Conservation (phyloP, 2,797 vertebrate species). For the Acanthornis magna region DNA sequence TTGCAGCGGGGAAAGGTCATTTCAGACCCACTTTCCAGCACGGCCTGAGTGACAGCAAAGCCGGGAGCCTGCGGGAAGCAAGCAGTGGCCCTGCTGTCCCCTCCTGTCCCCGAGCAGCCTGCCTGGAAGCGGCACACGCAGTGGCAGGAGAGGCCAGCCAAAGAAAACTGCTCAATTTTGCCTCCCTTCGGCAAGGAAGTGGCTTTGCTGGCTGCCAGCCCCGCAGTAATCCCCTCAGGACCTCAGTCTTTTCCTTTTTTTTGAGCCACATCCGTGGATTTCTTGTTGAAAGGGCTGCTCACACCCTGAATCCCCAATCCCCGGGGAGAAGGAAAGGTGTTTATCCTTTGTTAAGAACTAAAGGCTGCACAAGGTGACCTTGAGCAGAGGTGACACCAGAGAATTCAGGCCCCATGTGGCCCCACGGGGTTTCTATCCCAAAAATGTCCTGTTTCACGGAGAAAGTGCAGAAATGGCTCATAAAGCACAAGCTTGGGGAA, state of each 20-base stretch:
- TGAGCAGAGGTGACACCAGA: neutral
- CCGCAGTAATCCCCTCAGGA: neutral
- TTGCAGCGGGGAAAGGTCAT: neutral
- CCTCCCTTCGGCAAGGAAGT: neutral
- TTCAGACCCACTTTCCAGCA: neutral
- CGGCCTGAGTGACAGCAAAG: neutral
- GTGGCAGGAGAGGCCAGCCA: neutral
- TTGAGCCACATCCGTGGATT: neutral
- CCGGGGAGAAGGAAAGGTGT: neutral
- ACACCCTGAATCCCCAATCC: neutral
- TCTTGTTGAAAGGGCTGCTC: neutral
- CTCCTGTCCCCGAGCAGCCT: neutral
- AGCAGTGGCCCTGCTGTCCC: neutral
- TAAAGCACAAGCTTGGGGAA: slow-evolving; percentile 18
- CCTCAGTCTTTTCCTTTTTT: neutral
- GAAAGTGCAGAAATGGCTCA: slow-evolving; percentile 36
- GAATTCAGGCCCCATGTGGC: rapidly evolving
- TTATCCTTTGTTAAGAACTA: neutral
- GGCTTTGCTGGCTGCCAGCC: slow-evolving; percentile 12
- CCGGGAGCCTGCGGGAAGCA: neutral
- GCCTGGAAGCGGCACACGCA: neutral
- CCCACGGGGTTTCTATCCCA: rapidly evolving
- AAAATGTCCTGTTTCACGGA: neutral
- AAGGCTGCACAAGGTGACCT: neutral
- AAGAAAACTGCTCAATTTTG: slow-evolving; percentile 34